Evolutionary conservation across 1,140 invertebrate species (phyloP), one percentile per base, ranked within the genome.

Genomic region (Dermatophagoides farinae): DNA sequence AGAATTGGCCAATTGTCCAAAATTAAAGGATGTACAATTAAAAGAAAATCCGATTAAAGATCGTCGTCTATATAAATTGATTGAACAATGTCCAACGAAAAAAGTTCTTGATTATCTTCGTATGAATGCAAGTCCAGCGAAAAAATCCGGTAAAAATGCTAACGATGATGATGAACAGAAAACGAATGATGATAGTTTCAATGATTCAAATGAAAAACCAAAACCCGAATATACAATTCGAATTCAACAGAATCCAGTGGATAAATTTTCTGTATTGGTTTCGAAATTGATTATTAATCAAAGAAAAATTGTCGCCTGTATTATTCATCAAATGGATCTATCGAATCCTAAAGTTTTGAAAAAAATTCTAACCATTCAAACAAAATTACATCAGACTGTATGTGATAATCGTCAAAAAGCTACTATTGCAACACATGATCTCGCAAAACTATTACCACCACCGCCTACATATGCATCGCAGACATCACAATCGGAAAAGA

Each of bases 401-500:
- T 87, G 85, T 70, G 78, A 84, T 37, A 86, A 85, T 67, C 72
- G 85, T 64, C 82, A 82, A 67, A 71, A 75, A 2, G 82, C 83
- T 8, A 87, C 85, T 1, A 82, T 88, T 64, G 85, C 85, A 11
- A 87, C 84, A 2, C 85, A 88, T 73, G 85, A 88, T 71, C 70
- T 85, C 52, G 74, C 72, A 25, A 79, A 79, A 65, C 71, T 88
- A 25, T 62, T 69, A 25, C 77, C 78, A 76, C 75, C 81, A 59
- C 68, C 86, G 31, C 71, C 72, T 1, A 55, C 53, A 4, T 55
- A 41, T 55, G 53, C 53, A 16, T 18, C 53, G 43, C 43, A 50
- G 22, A 20, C 20, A 44, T 16, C 5, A 16, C 43, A 44, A 44
- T 86, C 84, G 70, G 81, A 79, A 58, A 82, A 82, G 0, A 75